Conservation (phyloP, 2,888 invertebrate genomes). For the Parascotia fuliginaria region DNA sequence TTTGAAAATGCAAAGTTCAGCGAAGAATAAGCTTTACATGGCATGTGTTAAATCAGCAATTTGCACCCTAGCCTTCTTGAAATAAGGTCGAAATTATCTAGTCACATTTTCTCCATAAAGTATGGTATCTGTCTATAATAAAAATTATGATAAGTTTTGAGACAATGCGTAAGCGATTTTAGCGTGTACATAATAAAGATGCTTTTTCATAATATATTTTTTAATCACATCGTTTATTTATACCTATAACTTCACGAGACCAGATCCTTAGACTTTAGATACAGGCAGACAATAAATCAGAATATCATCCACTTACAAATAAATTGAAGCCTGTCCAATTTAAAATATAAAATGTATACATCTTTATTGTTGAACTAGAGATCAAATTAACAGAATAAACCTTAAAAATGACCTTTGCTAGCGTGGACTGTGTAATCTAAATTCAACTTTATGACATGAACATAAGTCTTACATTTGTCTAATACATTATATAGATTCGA, state of each 20-base stretch:
- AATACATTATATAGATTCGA: constrained; percentile 10
- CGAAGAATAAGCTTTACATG: too few species aligned
- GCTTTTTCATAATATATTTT: too few species aligned
- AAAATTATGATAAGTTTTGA: too few species aligned
- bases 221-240: not conserved
- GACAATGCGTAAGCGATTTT: too few species aligned
- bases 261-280: constrained; percentile 6
- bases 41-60: too few species aligned
- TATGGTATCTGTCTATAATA: too few species aligned
- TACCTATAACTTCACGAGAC: not conserved
- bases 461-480: constrained; percentile 38
- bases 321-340: constrained; percentile 29
- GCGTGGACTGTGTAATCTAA: constrained; percentile 31
- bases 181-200: too few species aligned
- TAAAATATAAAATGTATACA: constrained; percentile 9
- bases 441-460: constrained; percentile 23
- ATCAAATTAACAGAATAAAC: constrained; percentile 29
- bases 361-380: constrained; percentile 25
- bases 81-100: too few species aligned
- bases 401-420: constrained; percentile 29
- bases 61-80: too few species aligned
- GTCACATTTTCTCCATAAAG: too few species aligned
- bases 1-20: too few species aligned
- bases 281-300: constrained; percentile 22
- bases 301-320: constrained; percentile 14